Percentiles rank a stretch among this genome's conserved stretches.
Conservation (phyloP, 2,888 invertebrate genomes). For the Deroplatys truncata region DNA sequence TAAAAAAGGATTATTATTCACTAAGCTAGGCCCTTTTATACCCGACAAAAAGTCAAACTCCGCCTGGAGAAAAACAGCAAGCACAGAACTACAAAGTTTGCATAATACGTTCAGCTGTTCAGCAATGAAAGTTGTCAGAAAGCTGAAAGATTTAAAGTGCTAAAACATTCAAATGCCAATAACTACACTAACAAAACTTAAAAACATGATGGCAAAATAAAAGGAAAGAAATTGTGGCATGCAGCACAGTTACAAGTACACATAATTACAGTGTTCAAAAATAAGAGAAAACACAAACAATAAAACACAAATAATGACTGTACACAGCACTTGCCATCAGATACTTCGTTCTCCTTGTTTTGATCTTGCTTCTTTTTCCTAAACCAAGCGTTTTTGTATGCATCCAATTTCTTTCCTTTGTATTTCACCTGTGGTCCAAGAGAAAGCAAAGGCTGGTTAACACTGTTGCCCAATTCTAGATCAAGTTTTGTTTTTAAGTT, state of each 20-base stretch:
- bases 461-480: not conserved
- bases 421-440: constrained; percentile 51
- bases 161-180: not conserved
- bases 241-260: not conserved
- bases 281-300: not conserved
- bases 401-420: constrained; percentile 80
- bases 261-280: not conserved
- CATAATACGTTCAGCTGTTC: no score
- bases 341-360: constrained; percentile 36
- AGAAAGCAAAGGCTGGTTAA: not conserved
- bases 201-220: not conserved
- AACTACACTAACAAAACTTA: not conserved
- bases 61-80: no score
- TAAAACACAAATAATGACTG: not conserved
- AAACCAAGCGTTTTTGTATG: constrained; percentile 82
- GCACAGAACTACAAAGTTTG: no score
- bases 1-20: no score
- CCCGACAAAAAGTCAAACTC: no score
- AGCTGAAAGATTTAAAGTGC: not conserved
- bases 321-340: constrained; percentile 29
- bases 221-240: not conserved
- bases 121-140: not conserved
- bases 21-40: no score
- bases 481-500: no score
- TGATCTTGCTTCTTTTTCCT: constrained; percentile 54